Percentiles rank a stretch among this genome's conserved stretches.
Evolutionary conservation across 2,797 vertebrate genomes (phyloP).

Genomic region (Peromyscus aztecus): DNA sequence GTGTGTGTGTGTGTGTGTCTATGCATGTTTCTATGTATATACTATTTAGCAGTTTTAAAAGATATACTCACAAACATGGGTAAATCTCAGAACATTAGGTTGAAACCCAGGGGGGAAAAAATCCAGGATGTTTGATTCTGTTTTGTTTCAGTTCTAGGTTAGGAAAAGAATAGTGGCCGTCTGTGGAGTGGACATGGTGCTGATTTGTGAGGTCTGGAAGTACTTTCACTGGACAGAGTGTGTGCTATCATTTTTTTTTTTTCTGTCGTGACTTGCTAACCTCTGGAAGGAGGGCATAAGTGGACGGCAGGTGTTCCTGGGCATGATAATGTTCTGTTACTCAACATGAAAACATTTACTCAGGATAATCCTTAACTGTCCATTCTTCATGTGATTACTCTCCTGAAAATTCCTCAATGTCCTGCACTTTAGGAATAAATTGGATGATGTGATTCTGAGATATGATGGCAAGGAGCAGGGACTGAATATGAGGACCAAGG

Average conservation of each 20-base stretch:
- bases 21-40: background rate
- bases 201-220: background rate
- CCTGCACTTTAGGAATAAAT: background rate
- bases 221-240: background rate
- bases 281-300: background rate
- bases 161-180: background rate
- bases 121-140: background rate
- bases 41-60: background rate
- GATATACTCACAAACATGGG: background rate
- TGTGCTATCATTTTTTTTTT: background rate
- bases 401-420: background rate
- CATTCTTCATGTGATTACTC: too few species aligned
- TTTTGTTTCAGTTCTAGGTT: background rate
- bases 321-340: background rate
- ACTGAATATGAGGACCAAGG: background rate
- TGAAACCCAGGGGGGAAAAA: background rate
- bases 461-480: background rate
- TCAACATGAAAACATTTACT: background rate
- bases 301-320: background rate
- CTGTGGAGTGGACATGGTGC: background rate
- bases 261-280: background rate
- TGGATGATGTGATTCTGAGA: background rate
- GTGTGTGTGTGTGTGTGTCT: background rate
- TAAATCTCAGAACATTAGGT: background rate
- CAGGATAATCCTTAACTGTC: background rate